These are phyloP conservation scores for Notiomystis cincta DNA, from an alignment of 2,113 vertebrate genomes.

Conservation along the genomic window DNA sequence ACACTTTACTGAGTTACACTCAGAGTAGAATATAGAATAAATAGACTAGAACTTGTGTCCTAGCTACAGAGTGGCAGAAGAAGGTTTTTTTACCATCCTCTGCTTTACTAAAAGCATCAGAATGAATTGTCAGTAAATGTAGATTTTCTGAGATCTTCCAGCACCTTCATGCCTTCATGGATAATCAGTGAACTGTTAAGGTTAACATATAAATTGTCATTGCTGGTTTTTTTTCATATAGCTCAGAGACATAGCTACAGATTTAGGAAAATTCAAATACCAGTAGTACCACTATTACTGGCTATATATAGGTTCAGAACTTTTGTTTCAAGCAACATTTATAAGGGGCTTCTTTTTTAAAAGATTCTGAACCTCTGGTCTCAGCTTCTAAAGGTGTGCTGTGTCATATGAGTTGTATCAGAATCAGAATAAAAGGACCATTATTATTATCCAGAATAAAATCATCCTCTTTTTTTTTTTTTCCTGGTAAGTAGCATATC, in stretches of 20 bases:
- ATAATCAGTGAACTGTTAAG: background rate
- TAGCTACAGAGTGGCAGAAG: background rate
- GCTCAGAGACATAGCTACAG: background rate
- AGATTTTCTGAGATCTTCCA: background rate
- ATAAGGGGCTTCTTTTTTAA: background rate
- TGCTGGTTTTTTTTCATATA: background rate
- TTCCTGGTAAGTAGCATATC: background rate
- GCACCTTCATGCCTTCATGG: background rate
- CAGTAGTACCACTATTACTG: background rate
- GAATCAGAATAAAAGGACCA: background rate
- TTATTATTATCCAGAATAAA: background rate
- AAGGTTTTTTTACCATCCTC: background rate
- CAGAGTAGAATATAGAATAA: background rate
- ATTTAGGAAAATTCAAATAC: background rate
- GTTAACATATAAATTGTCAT: background rate
- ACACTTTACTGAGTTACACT: background rate
- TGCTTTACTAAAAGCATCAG: background rate
- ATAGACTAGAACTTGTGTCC: background rate
- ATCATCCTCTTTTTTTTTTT: background rate
- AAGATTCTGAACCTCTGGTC: background rate
- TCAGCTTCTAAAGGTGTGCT: background rate
- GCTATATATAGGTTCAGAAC: background rate
- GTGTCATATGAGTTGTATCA: background rate
- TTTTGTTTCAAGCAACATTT: background rate
- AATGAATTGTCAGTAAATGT: background rate